Evolutionary conservation across 2,888 invertebrate genomes (phyloP).

Genomic region (Luperina nickerlii): DNA sequence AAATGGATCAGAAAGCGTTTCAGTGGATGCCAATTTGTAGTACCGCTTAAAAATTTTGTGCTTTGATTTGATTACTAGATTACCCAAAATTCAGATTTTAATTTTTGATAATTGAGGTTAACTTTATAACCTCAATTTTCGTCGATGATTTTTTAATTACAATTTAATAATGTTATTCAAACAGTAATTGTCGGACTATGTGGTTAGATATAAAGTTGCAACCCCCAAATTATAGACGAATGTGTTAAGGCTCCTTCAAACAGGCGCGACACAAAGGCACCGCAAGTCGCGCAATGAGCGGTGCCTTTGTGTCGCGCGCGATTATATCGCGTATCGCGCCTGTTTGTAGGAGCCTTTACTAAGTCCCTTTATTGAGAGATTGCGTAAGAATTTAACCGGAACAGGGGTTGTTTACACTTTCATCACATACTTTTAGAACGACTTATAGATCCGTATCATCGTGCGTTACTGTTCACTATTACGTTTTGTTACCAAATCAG

Average conservation of each 20-base stretch:
- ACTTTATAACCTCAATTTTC: background rate
- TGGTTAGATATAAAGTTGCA: background rate
- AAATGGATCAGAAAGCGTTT: background rate
- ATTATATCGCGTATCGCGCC: no score
- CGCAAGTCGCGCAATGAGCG: no score
- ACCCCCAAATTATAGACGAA: background rate
- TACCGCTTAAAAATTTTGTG: background rate
- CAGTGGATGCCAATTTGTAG: background rate
- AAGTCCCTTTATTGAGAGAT: background rate
- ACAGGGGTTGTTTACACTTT: background rate
- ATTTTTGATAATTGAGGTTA: background rate
- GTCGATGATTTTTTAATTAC: background rate
- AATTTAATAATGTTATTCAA: background rate
- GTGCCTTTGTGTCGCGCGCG: no score
- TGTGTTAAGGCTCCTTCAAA: no score
- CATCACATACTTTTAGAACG: background rate
- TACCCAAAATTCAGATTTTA: background rate
- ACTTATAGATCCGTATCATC: slow-evolving; percentile 25
- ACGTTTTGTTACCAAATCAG: slow-evolving; percentile 39
- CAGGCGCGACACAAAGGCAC: no score
- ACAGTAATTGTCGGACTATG: no score
- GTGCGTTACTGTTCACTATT: slow-evolving; percentile 27
- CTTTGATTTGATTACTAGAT: background rate
- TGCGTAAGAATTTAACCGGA: background rate
- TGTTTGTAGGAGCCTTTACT: no score